These are phyloP conservation scores for Petrolisthes cinctipes DNA, from an alignment of 2,888 invertebrate species.

Conservation along the genomic window DNA sequence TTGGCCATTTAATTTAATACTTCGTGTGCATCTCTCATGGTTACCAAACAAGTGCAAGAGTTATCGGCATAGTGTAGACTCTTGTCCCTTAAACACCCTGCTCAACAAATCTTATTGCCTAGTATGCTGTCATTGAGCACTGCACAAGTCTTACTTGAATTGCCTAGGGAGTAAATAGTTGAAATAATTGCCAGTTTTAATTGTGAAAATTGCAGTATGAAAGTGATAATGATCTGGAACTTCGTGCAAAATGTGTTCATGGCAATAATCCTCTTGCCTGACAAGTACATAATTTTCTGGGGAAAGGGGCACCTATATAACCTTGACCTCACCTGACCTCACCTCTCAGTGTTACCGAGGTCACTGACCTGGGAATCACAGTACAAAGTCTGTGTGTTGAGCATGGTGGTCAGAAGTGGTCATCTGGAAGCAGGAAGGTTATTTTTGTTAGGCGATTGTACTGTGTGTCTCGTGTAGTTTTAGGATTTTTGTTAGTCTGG, in stretches of 20 bases:
- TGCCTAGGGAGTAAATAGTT: slow-evolving; percentile 37
- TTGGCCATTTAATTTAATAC: slow-evolving; percentile 58
- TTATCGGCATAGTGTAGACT: slow-evolving; percentile 55
- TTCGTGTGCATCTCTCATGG: slow-evolving; percentile 50
- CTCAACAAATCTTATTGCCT: slow-evolving; percentile 52
- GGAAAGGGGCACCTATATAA: slow-evolving; percentile 52
- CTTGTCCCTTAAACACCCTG: slow-evolving; percentile 56
- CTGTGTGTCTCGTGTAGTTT: neutral
- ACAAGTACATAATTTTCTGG: slow-evolving; percentile 40
- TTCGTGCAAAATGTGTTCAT: slow-evolving; percentile 55
- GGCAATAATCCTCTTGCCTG: slow-evolving; percentile 45
- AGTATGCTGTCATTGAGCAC: slow-evolving; percentile 55
- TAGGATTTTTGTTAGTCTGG: neutral
- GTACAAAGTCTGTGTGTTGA: slow-evolving; percentile 63
- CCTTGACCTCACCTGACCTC: slow-evolving; percentile 62
- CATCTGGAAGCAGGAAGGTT: slow-evolving; percentile 55
- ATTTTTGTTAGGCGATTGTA: neutral
- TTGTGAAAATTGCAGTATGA: slow-evolving; percentile 30
- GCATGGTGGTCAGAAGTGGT: slow-evolving; percentile 60
- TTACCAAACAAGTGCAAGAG: slow-evolving; percentile 55
- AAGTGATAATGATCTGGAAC: slow-evolving; percentile 35
- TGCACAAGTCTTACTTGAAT: slow-evolving; percentile 38
- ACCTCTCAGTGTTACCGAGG: slow-evolving; percentile 60
- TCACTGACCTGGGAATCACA: slow-evolving; percentile 63
- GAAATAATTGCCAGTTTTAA: slow-evolving; percentile 31